Evolutionary conservation across 1,140 invertebrate species (phyloP).

Genomic region (Magallana angulata): DNA sequence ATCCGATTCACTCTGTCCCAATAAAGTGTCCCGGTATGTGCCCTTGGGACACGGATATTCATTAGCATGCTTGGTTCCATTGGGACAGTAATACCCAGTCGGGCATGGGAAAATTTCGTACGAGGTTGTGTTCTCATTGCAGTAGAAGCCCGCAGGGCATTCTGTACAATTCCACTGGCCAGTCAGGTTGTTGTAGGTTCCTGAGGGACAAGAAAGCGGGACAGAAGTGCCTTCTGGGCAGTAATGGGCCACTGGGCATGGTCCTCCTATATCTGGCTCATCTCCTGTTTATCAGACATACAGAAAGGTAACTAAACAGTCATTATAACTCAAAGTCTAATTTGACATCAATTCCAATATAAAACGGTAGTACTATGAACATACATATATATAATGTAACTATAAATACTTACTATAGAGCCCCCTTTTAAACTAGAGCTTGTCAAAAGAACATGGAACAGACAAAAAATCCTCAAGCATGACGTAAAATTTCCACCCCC

Average conservation of each 20-base stretch:
- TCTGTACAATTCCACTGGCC: constrained; percentile 68
- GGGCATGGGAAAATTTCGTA: constrained; percentile 74
- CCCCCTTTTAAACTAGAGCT: too few relatives aligned
- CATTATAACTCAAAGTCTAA: too few relatives aligned
- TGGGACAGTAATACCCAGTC: constrained; percentile 74
- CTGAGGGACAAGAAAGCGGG: constrained; percentile 71
- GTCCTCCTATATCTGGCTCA: constrained; percentile 71
- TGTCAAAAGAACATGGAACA: too few relatives aligned
- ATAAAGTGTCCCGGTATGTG: constrained; percentile 64
- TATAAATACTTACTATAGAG: too few relatives aligned
- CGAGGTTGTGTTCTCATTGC: constrained; percentile 73
- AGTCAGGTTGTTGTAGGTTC: constrained; percentile 76
- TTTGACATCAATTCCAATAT: too few relatives aligned
- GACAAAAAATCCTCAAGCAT: too few relatives aligned
- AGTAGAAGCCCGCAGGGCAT: constrained; percentile 74
- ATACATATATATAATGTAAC: too few relatives aligned
- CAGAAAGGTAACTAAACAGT: too few relatives aligned
- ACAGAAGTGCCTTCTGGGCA: constrained; percentile 74
- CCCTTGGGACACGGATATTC: constrained; percentile 75
- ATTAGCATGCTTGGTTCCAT: constrained; percentile 65
- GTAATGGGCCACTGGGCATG: constrained; percentile 75
- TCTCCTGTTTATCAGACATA: constrained; percentile 61
- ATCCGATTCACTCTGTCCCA: constrained; percentile 65
- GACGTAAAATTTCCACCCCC: too few relatives aligned
- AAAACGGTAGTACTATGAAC: too few relatives aligned